Conservation (phyloP, 1,140 invertebrate genomes). For the Drosophila albomicans region DNA sequence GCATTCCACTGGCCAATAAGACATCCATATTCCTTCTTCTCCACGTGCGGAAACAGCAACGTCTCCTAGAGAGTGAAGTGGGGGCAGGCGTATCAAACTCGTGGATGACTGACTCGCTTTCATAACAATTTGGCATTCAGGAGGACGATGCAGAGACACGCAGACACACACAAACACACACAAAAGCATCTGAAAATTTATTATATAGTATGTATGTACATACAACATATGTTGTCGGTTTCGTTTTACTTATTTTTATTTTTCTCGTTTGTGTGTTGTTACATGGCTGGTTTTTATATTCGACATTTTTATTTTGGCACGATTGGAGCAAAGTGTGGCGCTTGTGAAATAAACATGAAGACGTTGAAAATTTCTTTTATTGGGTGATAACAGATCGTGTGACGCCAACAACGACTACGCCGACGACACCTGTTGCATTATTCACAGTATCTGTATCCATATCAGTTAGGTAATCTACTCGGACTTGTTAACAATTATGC, state of each 20-base stretch:
- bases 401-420: slow-evolving; percentile 52
- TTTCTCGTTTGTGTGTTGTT: slow-evolving; percentile 23
- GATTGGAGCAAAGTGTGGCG: slow-evolving; percentile 58
- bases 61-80: not conserved
- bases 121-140: slow-evolving; percentile 64
- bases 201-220: slow-evolving; percentile 12
- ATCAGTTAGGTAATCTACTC: slow-evolving; percentile 62
- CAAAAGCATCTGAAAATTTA: slow-evolving; percentile 61
- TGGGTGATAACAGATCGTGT: slow-evolving; percentile 61
- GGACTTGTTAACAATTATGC: slow-evolving; percentile 26
- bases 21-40: slow-evolving; percentile 9
- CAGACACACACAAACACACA: not conserved
- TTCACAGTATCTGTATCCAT: slow-evolving; percentile 54
- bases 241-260: slow-evolving; percentile 28
- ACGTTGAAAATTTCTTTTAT: slow-evolving; percentile 67
- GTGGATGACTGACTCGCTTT: slow-evolving; percentile 42
- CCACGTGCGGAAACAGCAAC: not conserved
- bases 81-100: not conserved
- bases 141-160: slow-evolving; percentile 47
- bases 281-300: slow-evolving; percentile 1
- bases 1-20: slow-evolving; percentile 31
- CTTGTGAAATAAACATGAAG: slow-evolving; percentile 64
- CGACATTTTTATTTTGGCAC: slow-evolving; percentile 61
- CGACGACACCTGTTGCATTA: slow-evolving; percentile 71
- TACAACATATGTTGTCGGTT: slow-evolving; percentile 24